These are phyloP conservation scores for Cryptoprocta ferox DNA, from an alignment of 2,797 vertebrate genomes.

Conservation along the genomic window DNA sequence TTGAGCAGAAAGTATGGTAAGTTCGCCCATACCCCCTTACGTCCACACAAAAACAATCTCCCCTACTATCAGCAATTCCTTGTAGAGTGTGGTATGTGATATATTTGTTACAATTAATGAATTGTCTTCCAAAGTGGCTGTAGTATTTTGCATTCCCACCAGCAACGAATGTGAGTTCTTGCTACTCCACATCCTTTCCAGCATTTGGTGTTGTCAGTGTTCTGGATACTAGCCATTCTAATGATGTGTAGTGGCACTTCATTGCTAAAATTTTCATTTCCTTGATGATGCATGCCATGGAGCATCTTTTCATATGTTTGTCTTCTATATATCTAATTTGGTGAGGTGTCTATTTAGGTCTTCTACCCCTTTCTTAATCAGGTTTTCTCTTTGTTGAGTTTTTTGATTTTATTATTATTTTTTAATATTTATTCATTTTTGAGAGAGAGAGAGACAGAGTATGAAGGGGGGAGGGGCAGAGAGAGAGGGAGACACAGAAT, in stretches of 20 bases:
- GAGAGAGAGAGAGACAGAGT: too few relatives aligned
- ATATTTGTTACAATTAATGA: not conserved
- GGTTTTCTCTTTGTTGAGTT: not conserved
- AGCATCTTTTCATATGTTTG: not conserved
- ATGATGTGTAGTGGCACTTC: not conserved
- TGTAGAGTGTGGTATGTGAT: not conserved
- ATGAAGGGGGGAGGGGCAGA: too few relatives aligned
- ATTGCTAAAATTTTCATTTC: not conserved
- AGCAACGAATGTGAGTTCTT: too few relatives aligned
- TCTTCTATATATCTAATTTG: not conserved
- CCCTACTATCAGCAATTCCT: too few relatives aligned
- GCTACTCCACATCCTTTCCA: not conserved
- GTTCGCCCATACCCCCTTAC: not conserved
- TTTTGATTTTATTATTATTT: not conserved
- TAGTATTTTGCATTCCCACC: not conserved
- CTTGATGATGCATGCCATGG: too few relatives aligned
- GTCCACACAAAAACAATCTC: not conserved
- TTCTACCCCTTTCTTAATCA: not conserved
- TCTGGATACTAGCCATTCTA: not conserved
- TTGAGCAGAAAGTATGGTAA: not conserved
- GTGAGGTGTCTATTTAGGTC: not conserved
- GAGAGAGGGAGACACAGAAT: too few relatives aligned
- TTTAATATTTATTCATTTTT: too few relatives aligned
- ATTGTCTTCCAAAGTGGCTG: not conserved
- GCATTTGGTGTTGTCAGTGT: not conserved